Conservation (phyloP, 2,888 invertebrate species). For the Alsophila aescularia region DNA sequence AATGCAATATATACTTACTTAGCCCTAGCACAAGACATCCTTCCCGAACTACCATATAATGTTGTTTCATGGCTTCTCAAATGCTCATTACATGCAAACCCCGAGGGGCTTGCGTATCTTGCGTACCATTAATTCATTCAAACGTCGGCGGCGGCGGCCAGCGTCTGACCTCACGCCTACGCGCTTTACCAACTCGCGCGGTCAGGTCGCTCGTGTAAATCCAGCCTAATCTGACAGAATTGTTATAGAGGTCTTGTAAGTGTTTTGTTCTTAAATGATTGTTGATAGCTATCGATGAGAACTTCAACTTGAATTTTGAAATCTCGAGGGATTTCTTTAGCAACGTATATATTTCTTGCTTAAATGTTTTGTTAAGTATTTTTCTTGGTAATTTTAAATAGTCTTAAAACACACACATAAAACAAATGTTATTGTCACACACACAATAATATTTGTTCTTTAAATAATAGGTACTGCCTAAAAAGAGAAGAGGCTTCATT, state of each 20-base stretch:
- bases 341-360: too few species aligned
- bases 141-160: constrained; percentile 9
- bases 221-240: constrained; percentile 13
- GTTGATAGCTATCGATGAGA: too few species aligned
- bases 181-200: background rate
- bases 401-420: too few species aligned
- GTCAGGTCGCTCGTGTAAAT: constrained; percentile 15
- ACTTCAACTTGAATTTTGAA: too few species aligned
- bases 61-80: background rate
- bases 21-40: background rate
- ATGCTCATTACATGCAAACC: constrained; percentile 15
- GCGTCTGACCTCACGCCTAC: constrained; percentile 20
- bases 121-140: constrained; percentile 22
- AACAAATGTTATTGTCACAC: too few species aligned
- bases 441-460: too few species aligned
- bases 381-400: too few species aligned
- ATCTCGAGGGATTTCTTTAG: too few species aligned
- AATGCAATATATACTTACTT: background rate
- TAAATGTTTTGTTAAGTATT: too few species aligned
- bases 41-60: background rate
- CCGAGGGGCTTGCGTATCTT: constrained; percentile 20
- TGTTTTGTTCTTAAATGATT: background rate
- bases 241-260: constrained; percentile 1
- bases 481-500: too few species aligned
- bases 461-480: too few species aligned